These are phyloP conservation scores for Ferrisia virgata DNA, from an alignment of 2,888 invertebrate species.

Conservation along the genomic window DNA sequence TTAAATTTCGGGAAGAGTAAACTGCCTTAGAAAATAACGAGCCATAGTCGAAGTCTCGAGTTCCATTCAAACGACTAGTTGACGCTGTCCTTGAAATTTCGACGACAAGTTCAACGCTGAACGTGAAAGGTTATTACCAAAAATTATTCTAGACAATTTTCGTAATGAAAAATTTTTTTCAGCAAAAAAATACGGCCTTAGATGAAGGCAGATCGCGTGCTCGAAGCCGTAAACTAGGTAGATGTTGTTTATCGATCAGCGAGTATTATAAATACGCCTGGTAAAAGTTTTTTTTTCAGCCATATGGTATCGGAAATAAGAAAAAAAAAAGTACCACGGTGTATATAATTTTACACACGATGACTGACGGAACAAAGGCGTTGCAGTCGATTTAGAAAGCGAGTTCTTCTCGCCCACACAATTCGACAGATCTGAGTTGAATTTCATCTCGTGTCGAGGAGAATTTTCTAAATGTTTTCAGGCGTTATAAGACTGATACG, in stretches of 20 bases:
- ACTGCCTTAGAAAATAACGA: not conserved
- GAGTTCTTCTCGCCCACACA: not conserved
- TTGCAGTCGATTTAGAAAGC: not conserved
- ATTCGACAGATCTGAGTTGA: not conserved
- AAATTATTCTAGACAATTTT: not conserved
- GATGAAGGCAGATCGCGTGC: not conserved
- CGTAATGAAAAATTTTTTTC: not conserved
- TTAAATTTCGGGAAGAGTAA: not conserved
- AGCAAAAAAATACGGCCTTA: not conserved
- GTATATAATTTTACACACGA: not conserved
- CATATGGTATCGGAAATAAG: not conserved
- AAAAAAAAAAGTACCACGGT: not conserved
- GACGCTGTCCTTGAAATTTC: not conserved
- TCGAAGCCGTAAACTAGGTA: not conserved
- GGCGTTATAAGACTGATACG: not conserved
- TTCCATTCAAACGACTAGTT: not conserved
- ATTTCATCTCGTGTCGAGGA: not conserved
- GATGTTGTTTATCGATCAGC: not conserved
- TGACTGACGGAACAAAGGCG: conserved; percentile 4
- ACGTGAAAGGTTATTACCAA: not conserved
- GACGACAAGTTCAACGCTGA: not conserved
- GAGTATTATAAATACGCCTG: not conserved
- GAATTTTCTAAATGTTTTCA: not conserved
- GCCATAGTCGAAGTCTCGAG: not conserved
- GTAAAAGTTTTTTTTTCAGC: not conserved